Conservation (phyloP, 2,888 invertebrate genomes). For the Aelia acuminata region DNA sequence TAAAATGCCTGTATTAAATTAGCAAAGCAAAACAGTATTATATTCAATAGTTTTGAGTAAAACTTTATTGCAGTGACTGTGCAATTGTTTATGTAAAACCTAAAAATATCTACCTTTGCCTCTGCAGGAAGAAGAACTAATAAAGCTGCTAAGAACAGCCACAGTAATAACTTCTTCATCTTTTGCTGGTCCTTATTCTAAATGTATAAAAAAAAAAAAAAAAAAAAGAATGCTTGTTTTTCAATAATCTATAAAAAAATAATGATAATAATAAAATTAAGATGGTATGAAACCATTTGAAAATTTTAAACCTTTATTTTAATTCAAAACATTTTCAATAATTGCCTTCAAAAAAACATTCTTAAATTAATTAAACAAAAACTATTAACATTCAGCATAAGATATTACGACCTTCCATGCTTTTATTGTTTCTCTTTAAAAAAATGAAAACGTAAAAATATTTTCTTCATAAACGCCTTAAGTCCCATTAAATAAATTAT, state of each 20-base stretch:
- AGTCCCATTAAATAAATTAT: neutral
- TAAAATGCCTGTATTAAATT: too few relatives aligned
- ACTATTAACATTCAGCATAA: too few relatives aligned
- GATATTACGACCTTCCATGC: too few relatives aligned
- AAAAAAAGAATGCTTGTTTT: neutral
- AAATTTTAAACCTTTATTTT: too few relatives aligned
- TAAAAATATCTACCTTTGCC: slow-evolving; percentile 40
- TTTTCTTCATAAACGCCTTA: neutral
- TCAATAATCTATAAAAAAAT: neutral
- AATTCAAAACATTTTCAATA: too few relatives aligned
- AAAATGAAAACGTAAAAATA: neutral
- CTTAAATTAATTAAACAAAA: too few relatives aligned
- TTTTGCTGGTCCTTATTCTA: neutral
- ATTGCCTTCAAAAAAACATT: too few relatives aligned
- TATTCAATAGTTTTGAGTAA: neutral
- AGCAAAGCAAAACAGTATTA: neutral
- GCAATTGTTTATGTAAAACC: slow-evolving; percentile 12
- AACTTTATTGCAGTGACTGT: neutral
- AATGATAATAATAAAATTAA: neutral
- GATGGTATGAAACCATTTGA: neutral
- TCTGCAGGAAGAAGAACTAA: slow-evolving; percentile 16
- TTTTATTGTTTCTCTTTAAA: neutral
- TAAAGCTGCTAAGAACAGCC: slow-evolving; percentile 4
- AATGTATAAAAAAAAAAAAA: neutral
- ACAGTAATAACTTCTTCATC: slow-evolving; percentile 28